phyloP scores from a whole-genome alignment of 1,140 invertebrate genomes.

The Zaprionus ghesquierei region DNA sequence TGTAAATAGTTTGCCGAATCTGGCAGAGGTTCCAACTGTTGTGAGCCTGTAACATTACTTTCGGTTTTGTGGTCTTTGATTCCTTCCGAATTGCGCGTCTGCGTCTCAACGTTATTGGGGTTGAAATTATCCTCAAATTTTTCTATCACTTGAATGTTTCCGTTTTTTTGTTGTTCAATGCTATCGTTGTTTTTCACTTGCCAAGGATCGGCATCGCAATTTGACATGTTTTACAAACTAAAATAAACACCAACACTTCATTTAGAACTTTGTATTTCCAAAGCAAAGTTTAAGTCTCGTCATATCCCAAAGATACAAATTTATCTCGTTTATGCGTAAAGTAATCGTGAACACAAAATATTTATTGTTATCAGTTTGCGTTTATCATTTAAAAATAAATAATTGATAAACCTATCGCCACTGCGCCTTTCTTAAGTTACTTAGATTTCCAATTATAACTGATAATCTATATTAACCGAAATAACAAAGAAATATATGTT shows the following conservation, averaged over 20 bases:
- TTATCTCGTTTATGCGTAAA: not conserved
- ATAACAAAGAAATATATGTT: not conserved
- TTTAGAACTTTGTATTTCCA: not conserved
- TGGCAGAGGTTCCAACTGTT: slow-evolving; percentile 72
- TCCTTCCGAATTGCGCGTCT: slow-evolving; percentile 1
- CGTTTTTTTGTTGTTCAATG: slow-evolving; percentile 31
- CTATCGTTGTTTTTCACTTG: slow-evolving; percentile 50
- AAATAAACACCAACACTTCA: slow-evolving; percentile 8
- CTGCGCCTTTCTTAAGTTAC: not conserved
- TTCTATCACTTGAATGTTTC: slow-evolving; percentile 23
- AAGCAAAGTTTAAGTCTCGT: not conserved
- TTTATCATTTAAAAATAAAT: not conserved
- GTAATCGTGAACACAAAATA: not conserved
- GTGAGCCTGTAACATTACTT: slow-evolving; percentile 22
- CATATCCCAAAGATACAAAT: not conserved
- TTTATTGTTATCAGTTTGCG: not conserved
- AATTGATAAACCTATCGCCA: not conserved
- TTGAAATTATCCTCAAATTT: slow-evolving; percentile 84
- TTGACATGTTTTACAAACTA: slow-evolving; percentile 62
- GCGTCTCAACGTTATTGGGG: slow-evolving; percentile 29
- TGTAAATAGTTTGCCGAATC: slow-evolving; percentile 77
- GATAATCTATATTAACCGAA: not conserved
- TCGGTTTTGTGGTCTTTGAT: slow-evolving; percentile 6
- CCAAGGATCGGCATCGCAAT: slow-evolving; percentile 66
- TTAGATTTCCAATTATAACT: not conserved